phyloP scores from a whole-genome alignment of 2,888 invertebrate species.

The Neria commutata region DNA sequence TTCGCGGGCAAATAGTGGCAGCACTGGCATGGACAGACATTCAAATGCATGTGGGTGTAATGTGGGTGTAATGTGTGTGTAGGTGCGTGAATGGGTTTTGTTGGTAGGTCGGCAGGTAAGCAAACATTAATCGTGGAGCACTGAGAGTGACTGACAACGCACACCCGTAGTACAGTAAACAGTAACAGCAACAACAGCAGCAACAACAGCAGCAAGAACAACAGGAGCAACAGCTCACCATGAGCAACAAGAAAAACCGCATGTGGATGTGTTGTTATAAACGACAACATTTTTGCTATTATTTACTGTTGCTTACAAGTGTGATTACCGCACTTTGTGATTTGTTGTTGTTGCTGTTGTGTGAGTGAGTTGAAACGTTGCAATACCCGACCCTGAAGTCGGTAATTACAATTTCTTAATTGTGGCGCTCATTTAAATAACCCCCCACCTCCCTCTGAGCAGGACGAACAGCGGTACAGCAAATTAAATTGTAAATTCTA shows the following conservation, averaged over 20 bases:
- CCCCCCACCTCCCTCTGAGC: too few relatives aligned
- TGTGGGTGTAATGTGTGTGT: background rate
- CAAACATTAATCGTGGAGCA: background rate
- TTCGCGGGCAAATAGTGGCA: too few relatives aligned
- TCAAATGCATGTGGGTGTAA: too few relatives aligned
- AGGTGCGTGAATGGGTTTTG: background rate
- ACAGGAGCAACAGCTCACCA: background rate
- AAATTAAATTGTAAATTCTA: too few relatives aligned
- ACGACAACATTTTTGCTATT: constrained; percentile 1
- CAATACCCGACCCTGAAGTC: too few relatives aligned
- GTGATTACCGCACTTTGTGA: background rate
- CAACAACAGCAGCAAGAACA: background rate
- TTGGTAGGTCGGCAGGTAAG: background rate
- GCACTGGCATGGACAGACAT: too few relatives aligned
- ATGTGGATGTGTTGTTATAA: background rate
- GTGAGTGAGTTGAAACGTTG: too few relatives aligned
- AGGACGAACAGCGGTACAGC: too few relatives aligned
- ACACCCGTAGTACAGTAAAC: background rate
- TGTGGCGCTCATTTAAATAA: too few relatives aligned
- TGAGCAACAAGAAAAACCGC: too few relatives aligned
- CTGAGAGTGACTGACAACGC: background rate
- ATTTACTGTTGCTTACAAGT: constrained; percentile 1
- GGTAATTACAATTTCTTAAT: too few relatives aligned
- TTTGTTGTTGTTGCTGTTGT: background rate
- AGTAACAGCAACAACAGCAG: background rate